A percentile compares a stretch with the other conserved stretches of the same genome.
These are phyloP conservation scores for Oasisia sp. DNA, from an alignment of 2,888 invertebrate species.

Conservation along the genomic window DNA sequence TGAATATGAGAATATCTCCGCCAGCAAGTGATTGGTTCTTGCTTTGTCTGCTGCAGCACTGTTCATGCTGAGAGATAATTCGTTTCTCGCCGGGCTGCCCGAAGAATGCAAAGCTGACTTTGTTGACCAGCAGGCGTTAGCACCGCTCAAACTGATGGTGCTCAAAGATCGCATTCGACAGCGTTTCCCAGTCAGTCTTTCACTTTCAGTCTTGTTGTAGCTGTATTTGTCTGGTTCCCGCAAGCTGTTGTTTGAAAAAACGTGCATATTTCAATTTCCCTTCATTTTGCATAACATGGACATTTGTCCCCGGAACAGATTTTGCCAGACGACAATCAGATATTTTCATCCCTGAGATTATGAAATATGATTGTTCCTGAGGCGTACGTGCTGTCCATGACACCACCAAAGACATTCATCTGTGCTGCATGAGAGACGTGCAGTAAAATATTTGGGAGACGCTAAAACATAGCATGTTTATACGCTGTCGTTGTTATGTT, in stretches of 20 bases:
- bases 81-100: slow-evolving; percentile 35
- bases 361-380: too few species aligned
- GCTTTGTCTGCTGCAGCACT: slow-evolving; percentile 23
- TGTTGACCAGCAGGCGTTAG: slow-evolving; percentile 14
- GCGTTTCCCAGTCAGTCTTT: slow-evolving; percentile 27
- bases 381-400: too few species aligned
- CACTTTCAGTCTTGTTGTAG: not conserved
- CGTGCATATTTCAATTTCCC: not conserved
- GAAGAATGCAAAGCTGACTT: slow-evolving; percentile 23
- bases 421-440: too few species aligned
- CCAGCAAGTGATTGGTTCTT: too few species aligned
- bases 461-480: too few species aligned
- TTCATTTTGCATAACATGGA: not conserved
- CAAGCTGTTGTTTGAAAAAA: not conserved
- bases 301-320: not conserved
- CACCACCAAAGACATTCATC: too few species aligned
- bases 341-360: too few species aligned
- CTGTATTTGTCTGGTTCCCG: too few species aligned
- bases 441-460: too few species aligned
- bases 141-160: slow-evolving; percentile 24
- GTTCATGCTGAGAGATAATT: slow-evolving; percentile 37
- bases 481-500: too few species aligned
- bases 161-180: slow-evolving; percentile 31
- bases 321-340: too few species aligned
- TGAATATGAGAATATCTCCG: too few species aligned